These are phyloP conservation scores for Hexactinellida sp. DNA, from an alignment of 37 sponge, comb jelly and placozoan species.

Conservation along the genomic window DNA sequence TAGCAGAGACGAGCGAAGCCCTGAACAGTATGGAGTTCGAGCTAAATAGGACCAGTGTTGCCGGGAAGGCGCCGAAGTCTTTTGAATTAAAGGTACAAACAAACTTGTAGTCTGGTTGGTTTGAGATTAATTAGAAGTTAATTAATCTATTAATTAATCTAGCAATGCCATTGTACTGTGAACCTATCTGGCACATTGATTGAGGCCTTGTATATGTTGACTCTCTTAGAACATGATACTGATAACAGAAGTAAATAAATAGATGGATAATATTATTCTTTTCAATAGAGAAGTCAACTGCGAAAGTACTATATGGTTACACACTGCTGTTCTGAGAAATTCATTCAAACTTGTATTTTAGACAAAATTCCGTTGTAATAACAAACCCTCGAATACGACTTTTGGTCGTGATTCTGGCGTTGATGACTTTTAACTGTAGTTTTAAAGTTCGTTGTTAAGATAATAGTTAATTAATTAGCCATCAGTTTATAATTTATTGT, in stretches of 20 bases:
- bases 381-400: too few species aligned
- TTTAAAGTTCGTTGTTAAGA: too few species aligned
- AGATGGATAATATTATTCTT: not conserved
- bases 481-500: too few species aligned
- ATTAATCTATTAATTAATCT: not conserved
- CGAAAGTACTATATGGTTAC: too few species aligned
- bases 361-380: too few species aligned
- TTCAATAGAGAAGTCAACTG: too few species aligned
- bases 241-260: not conserved
- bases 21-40: slow-evolving; percentile 9
- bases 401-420: too few species aligned
- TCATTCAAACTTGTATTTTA: too few species aligned
- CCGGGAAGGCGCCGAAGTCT: not conserved
- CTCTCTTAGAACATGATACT: not conserved
- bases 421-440: too few species aligned
- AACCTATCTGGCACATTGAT: too few species aligned
- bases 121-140: not conserved
- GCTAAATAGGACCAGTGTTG: not conserved
- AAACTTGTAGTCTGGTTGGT: not conserved
- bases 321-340: too few species aligned
- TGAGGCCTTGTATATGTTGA: not conserved
- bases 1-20: not conserved
- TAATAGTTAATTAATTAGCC: too few species aligned
- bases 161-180: not conserved
- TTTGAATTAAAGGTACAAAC: slow-evolving; percentile 10